Conservation (phyloP, 2,797 vertebrate genomes). For the Siniperca obscura region DNA sequence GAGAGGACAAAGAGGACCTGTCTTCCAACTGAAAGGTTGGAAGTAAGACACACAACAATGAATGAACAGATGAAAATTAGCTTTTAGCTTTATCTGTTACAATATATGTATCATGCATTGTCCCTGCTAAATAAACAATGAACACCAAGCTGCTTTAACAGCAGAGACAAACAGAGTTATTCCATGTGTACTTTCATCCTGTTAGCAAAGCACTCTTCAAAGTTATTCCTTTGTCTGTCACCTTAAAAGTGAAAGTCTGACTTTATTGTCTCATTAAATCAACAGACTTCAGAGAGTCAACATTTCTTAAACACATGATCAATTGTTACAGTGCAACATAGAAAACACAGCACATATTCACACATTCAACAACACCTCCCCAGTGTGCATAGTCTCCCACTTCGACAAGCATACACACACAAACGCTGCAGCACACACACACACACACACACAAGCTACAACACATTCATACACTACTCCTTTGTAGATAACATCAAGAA, state of each 20-base stretch:
- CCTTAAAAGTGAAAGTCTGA: slow-evolving; percentile 28
- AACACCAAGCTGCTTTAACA: background rate
- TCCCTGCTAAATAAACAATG: background rate
- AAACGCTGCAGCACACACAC: slow-evolving; percentile 8
- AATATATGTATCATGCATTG: too few species aligned
- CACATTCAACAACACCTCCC: slow-evolving; percentile 58
- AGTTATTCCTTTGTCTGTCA: slow-evolving; percentile 19
- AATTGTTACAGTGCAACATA: slow-evolving; percentile 41
- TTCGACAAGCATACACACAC: slow-evolving; percentile 22
- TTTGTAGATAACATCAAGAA: slow-evolving; percentile 43
- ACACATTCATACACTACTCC: slow-evolving; percentile 28
- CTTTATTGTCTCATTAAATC: slow-evolving; percentile 24
- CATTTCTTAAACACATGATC: slow-evolving; percentile 34
- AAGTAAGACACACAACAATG: slow-evolving; percentile 20
- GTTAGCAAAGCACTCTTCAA: slow-evolving; percentile 19
- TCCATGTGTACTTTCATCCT: slow-evolving; percentile 10
- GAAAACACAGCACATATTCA: slow-evolving; percentile 56
- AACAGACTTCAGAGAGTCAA: slow-evolving; percentile 22
- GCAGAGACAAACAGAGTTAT: background rate
- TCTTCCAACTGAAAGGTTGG: slow-evolving; percentile 6
- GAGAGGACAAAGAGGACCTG: slow-evolving; percentile 12
- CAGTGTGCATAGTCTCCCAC: slow-evolving; percentile 34
- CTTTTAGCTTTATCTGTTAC: too few species aligned
- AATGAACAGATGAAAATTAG: background rate
- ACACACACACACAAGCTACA: background rate